Evolutionary conservation across 2,888 invertebrate genomes (phyloP).

Genomic region (Leptura quadrifasciata): DNA sequence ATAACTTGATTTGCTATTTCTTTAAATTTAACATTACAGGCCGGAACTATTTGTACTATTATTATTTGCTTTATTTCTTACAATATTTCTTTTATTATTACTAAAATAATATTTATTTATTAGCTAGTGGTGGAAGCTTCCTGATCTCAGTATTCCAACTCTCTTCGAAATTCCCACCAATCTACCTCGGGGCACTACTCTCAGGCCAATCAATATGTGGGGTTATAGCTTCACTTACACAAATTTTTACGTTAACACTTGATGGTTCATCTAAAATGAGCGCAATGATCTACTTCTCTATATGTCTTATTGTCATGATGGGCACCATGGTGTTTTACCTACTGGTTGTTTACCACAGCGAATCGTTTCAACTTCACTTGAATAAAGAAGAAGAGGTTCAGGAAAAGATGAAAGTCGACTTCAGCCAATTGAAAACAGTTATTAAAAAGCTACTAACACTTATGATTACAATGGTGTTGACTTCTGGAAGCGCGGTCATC

Average conservation of each 20-base stretch:
- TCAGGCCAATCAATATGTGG: constrained; percentile 55
- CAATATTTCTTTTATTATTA: background rate
- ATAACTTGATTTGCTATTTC: too few relatives aligned
- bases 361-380: background rate
- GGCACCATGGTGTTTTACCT: constrained; percentile 38
- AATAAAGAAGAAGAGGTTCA: background rate
- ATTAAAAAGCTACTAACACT: background rate
- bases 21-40: too few relatives aligned
- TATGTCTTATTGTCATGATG: constrained; percentile 49
- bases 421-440: background rate
- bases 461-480: constrained; percentile 46
- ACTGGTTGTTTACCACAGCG: background rate
- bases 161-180: constrained; percentile 49
- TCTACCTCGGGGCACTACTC: constrained; percentile 49
- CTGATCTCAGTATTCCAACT: constrained; percentile 52
- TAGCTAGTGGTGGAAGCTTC: constrained; percentile 39
- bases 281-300: constrained; percentile 48
- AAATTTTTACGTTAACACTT: constrained; percentile 45
- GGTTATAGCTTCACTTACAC: constrained; percentile 48
- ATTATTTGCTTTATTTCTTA: too few relatives aligned
- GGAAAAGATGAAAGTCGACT: background rate
- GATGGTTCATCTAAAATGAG: constrained; percentile 44
- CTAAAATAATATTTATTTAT: background rate
- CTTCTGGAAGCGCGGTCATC: constrained; percentile 45
- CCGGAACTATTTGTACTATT: too few relatives aligned